These are phyloP conservation scores for Lucinisca nassula DNA, from an alignment of 2,888 invertebrate genomes.

Conservation along the genomic window DNA sequence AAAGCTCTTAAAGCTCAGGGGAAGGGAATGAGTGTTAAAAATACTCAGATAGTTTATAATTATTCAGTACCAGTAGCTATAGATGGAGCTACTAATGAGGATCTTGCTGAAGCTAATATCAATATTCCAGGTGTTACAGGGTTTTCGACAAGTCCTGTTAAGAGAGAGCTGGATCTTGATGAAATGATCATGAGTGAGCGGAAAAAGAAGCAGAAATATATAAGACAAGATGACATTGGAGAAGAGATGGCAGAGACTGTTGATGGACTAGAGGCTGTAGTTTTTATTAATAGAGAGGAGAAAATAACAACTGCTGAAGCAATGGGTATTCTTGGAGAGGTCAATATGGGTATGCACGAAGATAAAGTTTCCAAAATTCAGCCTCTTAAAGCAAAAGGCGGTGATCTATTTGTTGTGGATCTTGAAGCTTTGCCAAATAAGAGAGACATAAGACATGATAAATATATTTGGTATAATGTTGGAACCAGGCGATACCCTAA, in stretches of 20 bases:
- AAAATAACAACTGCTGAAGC: not conserved
- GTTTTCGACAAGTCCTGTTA: not conserved
- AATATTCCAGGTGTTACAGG: not conserved
- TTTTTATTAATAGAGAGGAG: not conserved
- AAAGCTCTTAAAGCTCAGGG: constrained; percentile 6
- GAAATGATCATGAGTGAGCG: not conserved
- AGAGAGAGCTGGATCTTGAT: not conserved
- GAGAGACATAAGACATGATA: not conserved
- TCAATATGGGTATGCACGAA: not conserved
- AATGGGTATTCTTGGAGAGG: not conserved
- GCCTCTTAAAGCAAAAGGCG: not conserved
- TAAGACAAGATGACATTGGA: not conserved
- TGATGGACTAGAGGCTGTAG: not conserved
- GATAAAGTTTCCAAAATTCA: constrained; percentile 1
- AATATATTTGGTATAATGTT: not conserved
- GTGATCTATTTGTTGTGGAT: not conserved
- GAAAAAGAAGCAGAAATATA: not conserved
- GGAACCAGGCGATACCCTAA: not conserved
- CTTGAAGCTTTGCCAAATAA: not conserved
- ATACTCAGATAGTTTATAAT: not conserved
- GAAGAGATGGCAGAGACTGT: not conserved
- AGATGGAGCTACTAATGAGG: not conserved
- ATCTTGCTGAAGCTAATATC: not conserved
- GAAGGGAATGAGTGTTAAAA: constrained; percentile 1
- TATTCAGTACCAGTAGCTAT: not conserved